A percentile compares a stretch with the other conserved stretches of the same genome.
Evolutionary conservation across 2,113 vertebrate genomes (phyloP).

Genomic region (Pelmatolapia mariae): DNA sequence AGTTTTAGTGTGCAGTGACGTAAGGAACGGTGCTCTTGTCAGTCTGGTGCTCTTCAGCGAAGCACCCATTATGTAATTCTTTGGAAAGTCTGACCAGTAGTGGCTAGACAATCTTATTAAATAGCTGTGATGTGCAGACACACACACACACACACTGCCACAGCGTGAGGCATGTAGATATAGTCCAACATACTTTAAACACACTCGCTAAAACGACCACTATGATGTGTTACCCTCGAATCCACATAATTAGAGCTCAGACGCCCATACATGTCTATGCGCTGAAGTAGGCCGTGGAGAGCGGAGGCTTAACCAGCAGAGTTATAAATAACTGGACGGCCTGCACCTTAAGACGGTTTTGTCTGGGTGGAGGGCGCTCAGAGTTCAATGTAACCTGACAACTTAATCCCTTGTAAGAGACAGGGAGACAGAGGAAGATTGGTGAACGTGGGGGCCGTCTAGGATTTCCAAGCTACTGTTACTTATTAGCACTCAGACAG

Average conservation of each 20-base stretch:
- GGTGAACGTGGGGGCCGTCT: conserved; percentile 1
- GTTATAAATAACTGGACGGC: conserved; percentile 66
- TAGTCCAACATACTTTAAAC: background rate
- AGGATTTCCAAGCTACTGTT: conserved; percentile 44
- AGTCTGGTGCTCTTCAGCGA: conserved; percentile 25
- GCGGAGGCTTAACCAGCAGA: conserved; percentile 39
- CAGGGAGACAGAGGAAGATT: conserved; percentile 16
- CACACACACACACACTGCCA: background rate
- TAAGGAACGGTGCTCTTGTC: conserved; percentile 29
- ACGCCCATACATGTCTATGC: conserved; percentile 42
- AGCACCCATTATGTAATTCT: conserved; percentile 50
- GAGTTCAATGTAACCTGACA: conserved; percentile 67
- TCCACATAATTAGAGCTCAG: background rate
- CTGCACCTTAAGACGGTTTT: conserved; percentile 62
- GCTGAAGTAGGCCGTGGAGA: conserved; percentile 21
- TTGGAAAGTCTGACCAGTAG: conserved; percentile 54
- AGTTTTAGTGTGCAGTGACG: conserved; percentile 16
- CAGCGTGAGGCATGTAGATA: background rate
- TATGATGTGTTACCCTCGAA: background rate
- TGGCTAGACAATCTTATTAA: conserved; percentile 48
- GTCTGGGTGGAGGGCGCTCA: conserved; percentile 54
- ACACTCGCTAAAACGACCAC: background rate
- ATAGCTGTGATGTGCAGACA: conserved; percentile 1
- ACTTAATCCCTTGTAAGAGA: conserved; percentile 64
- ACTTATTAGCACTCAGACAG: conserved; percentile 29